Percentiles rank a stretch among this genome's conserved stretches.
These are phyloP conservation scores for Drosophila eugracilis DNA, from an alignment of 1,140 invertebrate genomes.

Conservation along the genomic window DNA sequence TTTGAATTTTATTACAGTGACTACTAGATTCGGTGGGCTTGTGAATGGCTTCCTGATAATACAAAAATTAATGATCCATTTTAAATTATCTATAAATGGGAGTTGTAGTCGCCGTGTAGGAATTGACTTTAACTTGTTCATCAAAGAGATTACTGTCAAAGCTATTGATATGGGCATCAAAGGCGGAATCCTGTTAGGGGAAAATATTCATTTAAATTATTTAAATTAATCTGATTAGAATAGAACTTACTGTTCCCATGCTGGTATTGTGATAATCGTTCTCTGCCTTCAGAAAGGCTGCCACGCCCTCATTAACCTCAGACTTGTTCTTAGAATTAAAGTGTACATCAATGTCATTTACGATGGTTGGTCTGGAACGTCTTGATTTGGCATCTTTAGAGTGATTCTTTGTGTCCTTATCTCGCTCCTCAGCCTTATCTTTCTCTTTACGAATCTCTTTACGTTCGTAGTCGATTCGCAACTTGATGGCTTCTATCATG, in stretches of 20 bases:
- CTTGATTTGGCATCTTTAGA: background rate
- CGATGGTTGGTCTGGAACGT: background rate
- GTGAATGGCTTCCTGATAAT: background rate
- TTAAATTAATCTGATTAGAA: no score
- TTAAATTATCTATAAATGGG: conserved; percentile 2
- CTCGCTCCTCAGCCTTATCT: background rate
- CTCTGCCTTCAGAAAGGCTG: conserved; percentile 52
- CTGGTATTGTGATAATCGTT: background rate
- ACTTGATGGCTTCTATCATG: conserved; percentile 64
- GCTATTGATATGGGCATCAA: conserved; percentile 43
- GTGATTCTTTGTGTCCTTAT: background rate
- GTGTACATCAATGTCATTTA: conserved; percentile 30
- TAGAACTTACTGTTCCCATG: conserved; percentile 13
- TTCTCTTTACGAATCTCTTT: conserved; percentile 21
- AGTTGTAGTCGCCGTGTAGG: conserved; percentile 47
- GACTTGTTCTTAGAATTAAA: conserved; percentile 25
- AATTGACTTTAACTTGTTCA: conserved; percentile 38
- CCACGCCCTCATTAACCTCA: conserved; percentile 48
- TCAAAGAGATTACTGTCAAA: conserved; percentile 52
- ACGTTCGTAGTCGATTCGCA: conserved; percentile 68
- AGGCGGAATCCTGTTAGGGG: conserved; percentile 8
- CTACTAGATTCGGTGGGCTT: background rate
- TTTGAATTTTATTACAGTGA: conserved; percentile 5
- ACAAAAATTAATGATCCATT: background rate
- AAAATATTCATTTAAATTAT: background rate